These are phyloP conservation scores for Oscheius sp. DNA, from an alignment of 2,888 invertebrate genomes.

Conservation along the genomic window DNA sequence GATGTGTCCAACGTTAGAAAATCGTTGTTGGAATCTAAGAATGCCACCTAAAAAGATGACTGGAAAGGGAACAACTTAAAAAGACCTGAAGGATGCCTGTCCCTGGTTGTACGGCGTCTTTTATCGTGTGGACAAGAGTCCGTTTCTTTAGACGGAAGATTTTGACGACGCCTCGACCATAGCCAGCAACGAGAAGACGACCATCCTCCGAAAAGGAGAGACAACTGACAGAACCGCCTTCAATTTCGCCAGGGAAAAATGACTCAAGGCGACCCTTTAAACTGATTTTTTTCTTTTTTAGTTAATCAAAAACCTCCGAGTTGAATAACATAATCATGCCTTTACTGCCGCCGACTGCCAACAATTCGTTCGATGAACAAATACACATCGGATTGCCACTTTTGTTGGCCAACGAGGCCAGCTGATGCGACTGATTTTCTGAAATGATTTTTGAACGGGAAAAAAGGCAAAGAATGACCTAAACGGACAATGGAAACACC, in stretches of 20 bases:
- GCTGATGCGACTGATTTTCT: conserved; percentile 65
- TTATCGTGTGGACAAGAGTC: conserved; percentile 42
- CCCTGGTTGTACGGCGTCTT: conserved; percentile 85
- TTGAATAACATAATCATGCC: conserved; percentile 65
- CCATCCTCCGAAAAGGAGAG: conserved; percentile 53
- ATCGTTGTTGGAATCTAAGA: conserved; percentile 77
- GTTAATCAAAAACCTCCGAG: conserved; percentile 14
- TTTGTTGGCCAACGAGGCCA: conserved; percentile 45
- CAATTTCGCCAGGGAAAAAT: conserved; percentile 53
- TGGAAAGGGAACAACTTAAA: not conserved
- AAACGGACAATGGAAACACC: conserved; percentile 33
- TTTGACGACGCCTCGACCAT: conserved; percentile 53
- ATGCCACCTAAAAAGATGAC: conserved; percentile 78
- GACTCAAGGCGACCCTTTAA: conserved; percentile 51
- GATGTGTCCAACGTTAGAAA: conserved; percentile 62
- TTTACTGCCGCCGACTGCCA: conserved; percentile 65
- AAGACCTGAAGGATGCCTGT: conserved; percentile 83
- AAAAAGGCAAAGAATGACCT: not conserved
- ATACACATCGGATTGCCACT: conserved; percentile 55
- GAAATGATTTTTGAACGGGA: conserved; percentile 7
- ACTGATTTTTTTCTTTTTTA: not conserved
- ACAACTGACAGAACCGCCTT: conserved; percentile 52
- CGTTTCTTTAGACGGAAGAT: conserved; percentile 45
- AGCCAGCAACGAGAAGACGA: conserved; percentile 52
- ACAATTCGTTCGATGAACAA: conserved; percentile 45